Percentiles rank a stretch among this genome's conserved stretches.
Evolutionary conservation across 2,113 vertebrate genomes (phyloP).

Genomic region (Indri indri): DNA sequence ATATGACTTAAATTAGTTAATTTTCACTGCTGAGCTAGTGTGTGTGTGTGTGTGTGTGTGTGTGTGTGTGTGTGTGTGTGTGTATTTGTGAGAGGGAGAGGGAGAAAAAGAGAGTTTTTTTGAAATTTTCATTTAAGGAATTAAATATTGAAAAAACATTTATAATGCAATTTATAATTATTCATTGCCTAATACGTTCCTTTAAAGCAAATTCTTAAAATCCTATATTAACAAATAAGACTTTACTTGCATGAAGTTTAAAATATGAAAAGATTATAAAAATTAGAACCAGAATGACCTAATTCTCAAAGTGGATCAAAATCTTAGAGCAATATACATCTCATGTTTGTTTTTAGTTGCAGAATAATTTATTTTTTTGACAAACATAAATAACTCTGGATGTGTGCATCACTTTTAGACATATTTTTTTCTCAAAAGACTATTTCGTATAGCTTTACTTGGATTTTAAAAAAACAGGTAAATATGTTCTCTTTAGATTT

Average conservation of each 20-base stretch:
- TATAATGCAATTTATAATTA: neutral
- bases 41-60: neutral
- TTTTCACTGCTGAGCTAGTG: neutral
- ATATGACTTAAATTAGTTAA: neutral
- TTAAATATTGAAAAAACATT: neutral
- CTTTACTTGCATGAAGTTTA: neutral
- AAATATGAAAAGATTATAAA: constrained; percentile 1
- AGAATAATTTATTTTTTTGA: neutral
- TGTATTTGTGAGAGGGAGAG: neutral
- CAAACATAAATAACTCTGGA: neutral
- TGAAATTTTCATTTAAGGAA: neutral
- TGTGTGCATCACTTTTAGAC: neutral
- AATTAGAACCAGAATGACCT: neutral
- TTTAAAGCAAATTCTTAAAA: neutral
- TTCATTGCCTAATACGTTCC: neutral
- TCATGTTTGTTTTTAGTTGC: neutral
- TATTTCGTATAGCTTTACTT: neutral
- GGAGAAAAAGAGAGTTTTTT: neutral
- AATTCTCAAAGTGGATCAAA: constrained; percentile 6
- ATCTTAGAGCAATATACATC: neutral
- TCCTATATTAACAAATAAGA: neutral
- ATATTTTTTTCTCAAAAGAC: neutral
- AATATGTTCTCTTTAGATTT: neutral
- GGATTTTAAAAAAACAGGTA: neutral
- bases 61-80: neutral